Base-by-base conservation (phyloP, 2,797 vertebrate species). In the Eulemur rubriventer region DNA sequence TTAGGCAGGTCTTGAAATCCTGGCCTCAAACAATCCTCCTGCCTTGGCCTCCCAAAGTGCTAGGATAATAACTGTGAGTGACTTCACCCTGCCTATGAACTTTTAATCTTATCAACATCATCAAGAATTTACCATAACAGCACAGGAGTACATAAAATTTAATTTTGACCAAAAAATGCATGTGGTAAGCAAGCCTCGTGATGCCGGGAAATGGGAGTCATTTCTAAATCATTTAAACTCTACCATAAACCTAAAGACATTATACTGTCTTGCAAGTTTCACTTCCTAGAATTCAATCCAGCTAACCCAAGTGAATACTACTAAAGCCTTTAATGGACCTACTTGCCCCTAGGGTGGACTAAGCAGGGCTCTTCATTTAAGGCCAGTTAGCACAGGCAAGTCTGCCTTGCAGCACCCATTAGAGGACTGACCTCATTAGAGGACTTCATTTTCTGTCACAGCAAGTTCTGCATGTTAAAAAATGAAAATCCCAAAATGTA, bases 351-450 rank as follows among this genome's bases (percentile, higher is more conserved):
- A 63, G 78, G 61, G 43, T 90, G 76, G 91, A 70, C 46, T 67
- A 76, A 88, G 65, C 72, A 80, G 16, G 89, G 85, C 92, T 91
- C 92, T 94, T 95, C 90, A 91, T 69, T 94, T 89, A 94, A 85
- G 94, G 89, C 80, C 94, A 95, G 91, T 94, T 96, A 91, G 59
- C 79, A 96, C 50, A 94, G 76, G 67, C 89, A 96, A 30, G 35
- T 59, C 65, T 61, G 65, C 73, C 95, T 1, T 83, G 81, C 69
- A 95, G 91, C 2, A 82, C 6, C 88, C 63, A 38, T 22, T 38
- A 11, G 65, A 92, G 80, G 95, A 92, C 81, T 55, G 79, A 73
- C 75, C 89, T 97, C 90, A 97, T 91, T 76, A 94, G 84, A 98
- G 33, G 91, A 55, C 92, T 97, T 96, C 6, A 79, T 85, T 98